Evolutionary conservation across 2,888 invertebrate species (phyloP), one percentile per base, ranked within the genome.

Genomic region (Pseudoips prasinana): DNA sequence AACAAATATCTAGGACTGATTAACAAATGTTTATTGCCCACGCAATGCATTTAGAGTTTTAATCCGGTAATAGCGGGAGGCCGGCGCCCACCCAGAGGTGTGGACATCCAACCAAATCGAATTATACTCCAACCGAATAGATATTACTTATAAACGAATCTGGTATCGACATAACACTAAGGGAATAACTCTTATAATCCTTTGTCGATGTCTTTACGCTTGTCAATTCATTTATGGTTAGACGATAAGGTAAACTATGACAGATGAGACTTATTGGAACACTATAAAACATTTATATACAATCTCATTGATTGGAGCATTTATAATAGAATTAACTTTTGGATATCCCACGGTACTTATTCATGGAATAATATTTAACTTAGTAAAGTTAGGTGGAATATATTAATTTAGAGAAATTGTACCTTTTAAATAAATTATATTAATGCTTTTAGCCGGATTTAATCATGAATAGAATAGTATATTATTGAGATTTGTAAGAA

Each of bases 21-120:
- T 78, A 76, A 84, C 75, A 78, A 76, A 84, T 83, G 78, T 76
- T 74, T 72, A 71, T 70, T 58, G 62, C 66, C 73, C 78, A 79
- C 78, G 81, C 80, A 52, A 80, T 74, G 59, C 63, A 64, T 78
- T 77, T 66, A 62, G 69, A 72, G 60, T 67, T 76, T 72, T 80
- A 77, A 78, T 81, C 68, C 67, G 64, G 61, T 64, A 70, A 64
- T 79, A 69, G 83, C 84, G 77, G 84, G 83, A 70, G 81, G 62
- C 71, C 81, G 66, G 64, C 67, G 80, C 74, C 85, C 86, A 86
- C 86, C 86, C 87, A 84, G 73, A 83, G 84, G 80, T 80, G 80
- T 80, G 73, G 82, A 83, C 83, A 77, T 73, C 59, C 51, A 64
- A 78, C 75, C 67, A 83, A 81, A 83, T 82, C 82, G 73, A 83